phyloP scores from a whole-genome alignment of 2,113 vertebrate species.

The Brachirus orientalis region DNA sequence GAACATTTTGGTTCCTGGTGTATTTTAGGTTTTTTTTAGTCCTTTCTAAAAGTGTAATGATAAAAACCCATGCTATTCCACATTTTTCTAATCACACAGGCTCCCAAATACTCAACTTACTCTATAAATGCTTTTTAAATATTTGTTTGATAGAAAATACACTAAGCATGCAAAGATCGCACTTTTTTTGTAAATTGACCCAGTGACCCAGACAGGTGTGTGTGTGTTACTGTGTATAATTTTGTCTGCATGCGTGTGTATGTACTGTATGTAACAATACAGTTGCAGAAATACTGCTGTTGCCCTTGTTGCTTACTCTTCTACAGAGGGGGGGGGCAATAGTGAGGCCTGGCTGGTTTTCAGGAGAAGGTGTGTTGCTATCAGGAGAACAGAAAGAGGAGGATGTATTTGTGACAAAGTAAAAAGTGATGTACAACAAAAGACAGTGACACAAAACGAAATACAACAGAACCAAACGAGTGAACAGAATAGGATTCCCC shows the following conservation, averaged over 20 bases:
- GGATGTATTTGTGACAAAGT: constrained; percentile 1
- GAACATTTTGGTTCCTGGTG: constrained; percentile 14
- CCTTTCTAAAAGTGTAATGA: too few relatives aligned
- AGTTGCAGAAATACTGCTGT: constrained; percentile 43
- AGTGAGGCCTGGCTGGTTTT: constrained; percentile 49
- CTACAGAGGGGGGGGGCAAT: constrained; percentile 22
- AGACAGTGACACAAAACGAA: background rate
- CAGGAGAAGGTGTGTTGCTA: constrained; percentile 13
- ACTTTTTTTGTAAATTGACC: constrained; percentile 60
- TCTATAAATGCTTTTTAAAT: constrained; percentile 10
- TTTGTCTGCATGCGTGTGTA: constrained; percentile 43
- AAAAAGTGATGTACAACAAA: background rate
- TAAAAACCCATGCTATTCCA: background rate
- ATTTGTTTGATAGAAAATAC: background rate
- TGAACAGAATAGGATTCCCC: constrained; percentile 12
- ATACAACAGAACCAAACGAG: constrained; percentile 1
- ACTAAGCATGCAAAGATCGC: constrained; percentile 47
- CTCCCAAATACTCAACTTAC: background rate
- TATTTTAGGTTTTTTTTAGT: background rate
- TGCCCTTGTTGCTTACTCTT: constrained; percentile 12
- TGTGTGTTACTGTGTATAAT: constrained; percentile 26
- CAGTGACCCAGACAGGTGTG: constrained; percentile 55
- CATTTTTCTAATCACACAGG: background rate
- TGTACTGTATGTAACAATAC: too few relatives aligned
- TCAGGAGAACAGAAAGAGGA: background rate